Evolutionary conservation across 2,797 vertebrate genomes (phyloP).

Genomic region (Myiotriccus ornatus): DNA sequence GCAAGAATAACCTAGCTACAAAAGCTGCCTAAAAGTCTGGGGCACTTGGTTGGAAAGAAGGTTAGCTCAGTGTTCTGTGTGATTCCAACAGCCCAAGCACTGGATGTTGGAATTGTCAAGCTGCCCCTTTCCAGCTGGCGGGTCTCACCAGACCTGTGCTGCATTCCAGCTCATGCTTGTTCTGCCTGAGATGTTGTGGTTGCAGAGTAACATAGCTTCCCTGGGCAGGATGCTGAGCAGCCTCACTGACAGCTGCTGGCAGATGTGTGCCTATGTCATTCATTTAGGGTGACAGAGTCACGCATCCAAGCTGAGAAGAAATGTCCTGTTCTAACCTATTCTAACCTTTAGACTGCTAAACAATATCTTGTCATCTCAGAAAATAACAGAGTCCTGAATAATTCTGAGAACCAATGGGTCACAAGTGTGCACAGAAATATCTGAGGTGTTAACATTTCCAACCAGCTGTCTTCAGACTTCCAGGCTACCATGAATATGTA

Average conservation of each 20-base stretch:
- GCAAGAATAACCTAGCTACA: neutral
- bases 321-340: neutral
- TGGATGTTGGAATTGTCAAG: neutral
- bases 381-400: neutral
- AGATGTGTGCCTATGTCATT: neutral
- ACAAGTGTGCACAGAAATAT: neutral
- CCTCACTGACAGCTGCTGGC: neutral
- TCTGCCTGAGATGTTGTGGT: neutral
- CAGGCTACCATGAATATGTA: neutral
- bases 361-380: neutral
- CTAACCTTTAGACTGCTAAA: neutral
- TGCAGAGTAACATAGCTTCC: neutral
- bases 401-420: neutral
- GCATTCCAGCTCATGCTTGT: neutral
- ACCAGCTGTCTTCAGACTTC: neutral
- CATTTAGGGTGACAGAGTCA: neutral
- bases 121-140: neutral
- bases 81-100: neutral
- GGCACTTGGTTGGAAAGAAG: neutral
- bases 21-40: neutral
- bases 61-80: neutral
- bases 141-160: neutral
- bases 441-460: neutral
- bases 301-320: neutral
- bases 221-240: neutral